Conservation (phyloP, 2,113 vertebrate species). For the Odocoileus virginianus region DNA sequence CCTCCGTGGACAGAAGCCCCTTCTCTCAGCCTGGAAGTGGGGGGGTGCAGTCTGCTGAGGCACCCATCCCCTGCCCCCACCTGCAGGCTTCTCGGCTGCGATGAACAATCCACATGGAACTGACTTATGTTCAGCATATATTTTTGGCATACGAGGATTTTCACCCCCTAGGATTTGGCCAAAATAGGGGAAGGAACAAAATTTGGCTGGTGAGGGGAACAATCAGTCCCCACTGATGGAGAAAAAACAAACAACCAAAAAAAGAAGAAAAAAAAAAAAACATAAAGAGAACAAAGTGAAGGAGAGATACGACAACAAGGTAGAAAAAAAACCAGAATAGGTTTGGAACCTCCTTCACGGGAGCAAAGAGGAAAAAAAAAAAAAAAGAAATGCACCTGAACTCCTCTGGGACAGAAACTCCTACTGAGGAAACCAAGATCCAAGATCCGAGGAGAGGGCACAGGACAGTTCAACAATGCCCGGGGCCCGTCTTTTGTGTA, state of each 20-base stretch:
- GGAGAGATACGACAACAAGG: neutral
- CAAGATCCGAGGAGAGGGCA: neutral
- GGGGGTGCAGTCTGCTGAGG: neutral
- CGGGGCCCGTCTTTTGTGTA: neutral
- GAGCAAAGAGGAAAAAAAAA: neutral
- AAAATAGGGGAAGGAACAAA: conserved; percentile 51
- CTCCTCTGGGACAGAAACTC: neutral
- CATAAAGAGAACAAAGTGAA: neutral
- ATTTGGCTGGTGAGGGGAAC: conserved; percentile 54
- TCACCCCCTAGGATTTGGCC: conserved; percentile 26
- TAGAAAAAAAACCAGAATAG: neutral
- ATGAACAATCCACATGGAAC: neutral
- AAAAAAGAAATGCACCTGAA: neutral
- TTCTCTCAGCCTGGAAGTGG: neutral
- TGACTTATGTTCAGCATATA: conserved; percentile 36
- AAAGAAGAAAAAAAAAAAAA: neutral
- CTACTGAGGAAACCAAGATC: neutral
- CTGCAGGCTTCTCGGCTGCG: conserved; percentile 2
- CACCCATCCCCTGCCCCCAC: neutral
- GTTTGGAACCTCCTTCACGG: neutral
- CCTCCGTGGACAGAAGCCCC: neutral
- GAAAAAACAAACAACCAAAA: neutral
- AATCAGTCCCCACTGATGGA: conserved; percentile 15
- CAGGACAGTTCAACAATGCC: neutral
- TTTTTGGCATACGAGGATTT: conserved; percentile 64